These are phyloP conservation scores for Orchesellides sinensis DNA, from an alignment of 2,888 invertebrate genomes.

Conservation along the genomic window DNA sequence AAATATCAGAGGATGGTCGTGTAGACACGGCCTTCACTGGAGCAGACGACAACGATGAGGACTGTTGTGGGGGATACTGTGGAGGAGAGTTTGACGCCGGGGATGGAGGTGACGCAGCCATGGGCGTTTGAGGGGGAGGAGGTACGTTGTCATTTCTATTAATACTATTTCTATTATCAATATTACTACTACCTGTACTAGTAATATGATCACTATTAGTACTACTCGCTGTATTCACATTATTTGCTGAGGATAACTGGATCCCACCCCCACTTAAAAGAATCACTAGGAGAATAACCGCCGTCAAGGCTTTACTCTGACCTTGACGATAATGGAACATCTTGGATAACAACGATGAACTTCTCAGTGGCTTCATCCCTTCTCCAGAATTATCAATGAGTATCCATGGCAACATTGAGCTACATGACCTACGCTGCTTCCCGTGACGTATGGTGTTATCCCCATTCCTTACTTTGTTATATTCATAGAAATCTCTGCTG, in stretches of 20 bases:
- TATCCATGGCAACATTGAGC: no score
- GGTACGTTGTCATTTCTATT: constrained; percentile 12
- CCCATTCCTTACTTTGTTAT: neutral
- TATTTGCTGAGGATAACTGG: neutral
- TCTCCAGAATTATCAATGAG: no score
- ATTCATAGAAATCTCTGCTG: neutral
- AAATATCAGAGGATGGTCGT: constrained; percentile 49
- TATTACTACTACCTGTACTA: constrained; percentile 10
- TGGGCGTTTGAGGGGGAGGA: neutral
- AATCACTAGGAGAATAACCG: neutral
- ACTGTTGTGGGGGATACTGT: neutral
- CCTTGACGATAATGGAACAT: constrained; percentile 26
- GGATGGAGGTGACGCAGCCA: neutral
- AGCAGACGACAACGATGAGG: constrained; percentile 1
- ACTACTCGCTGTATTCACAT: neutral
- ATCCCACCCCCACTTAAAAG: constrained; percentile 28
- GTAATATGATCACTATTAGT: constrained; percentile 25
- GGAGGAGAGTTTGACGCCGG: neutral
- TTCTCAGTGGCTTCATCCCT: neutral
- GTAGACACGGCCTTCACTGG: constrained; percentile 48
- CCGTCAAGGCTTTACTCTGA: constrained; percentile 21
- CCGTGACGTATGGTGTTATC: neutral
- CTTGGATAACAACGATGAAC: neutral
- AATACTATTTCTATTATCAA: constrained; percentile 17
- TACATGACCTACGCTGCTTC: neutral